A percentile compares a stretch with the other conserved stretches of the same genome.
These are phyloP conservation scores for Edolisoma coerulescens DNA, from an alignment of 2,113 vertebrate species.

Conservation along the genomic window DNA sequence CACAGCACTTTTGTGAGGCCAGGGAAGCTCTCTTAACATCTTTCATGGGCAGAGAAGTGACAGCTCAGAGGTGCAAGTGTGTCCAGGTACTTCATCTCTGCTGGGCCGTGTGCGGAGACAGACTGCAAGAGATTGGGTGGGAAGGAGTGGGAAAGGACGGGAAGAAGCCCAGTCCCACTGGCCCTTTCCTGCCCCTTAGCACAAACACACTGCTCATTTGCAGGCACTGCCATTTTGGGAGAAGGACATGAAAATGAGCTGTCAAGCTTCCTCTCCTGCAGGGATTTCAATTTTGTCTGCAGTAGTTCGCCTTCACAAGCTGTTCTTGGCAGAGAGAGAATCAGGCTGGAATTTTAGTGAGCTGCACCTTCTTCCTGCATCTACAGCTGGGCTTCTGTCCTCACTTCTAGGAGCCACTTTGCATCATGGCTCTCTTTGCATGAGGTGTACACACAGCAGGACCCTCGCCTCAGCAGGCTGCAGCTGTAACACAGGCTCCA, in stretches of 20 bases:
- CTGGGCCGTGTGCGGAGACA: rapidly evolving
- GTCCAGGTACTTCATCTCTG: background rate
- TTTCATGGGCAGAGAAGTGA: background rate
- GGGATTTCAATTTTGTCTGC: background rate
- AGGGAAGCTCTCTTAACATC: background rate
- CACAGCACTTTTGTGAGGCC: background rate
- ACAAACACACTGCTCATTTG: background rate
- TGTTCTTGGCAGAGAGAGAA: background rate
- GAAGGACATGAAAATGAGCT: background rate
- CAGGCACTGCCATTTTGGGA: background rate
- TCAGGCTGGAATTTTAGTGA: background rate
- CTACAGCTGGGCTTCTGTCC: background rate
- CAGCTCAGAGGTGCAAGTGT: background rate
- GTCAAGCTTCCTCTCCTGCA: background rate
- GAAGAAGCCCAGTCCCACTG: background rate
- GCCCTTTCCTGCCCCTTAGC: background rate
- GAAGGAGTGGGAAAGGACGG: background rate
- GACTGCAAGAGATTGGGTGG: rapidly evolving
- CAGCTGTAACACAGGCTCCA: background rate
- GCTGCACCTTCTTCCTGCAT: background rate
- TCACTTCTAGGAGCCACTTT: background rate
- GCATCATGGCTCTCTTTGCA: background rate
- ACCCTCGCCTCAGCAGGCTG: background rate
- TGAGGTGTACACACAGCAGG: rapidly evolving
- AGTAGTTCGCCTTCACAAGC: background rate